Evolutionary conservation across 92 coral and sea anemone species (phyloP), one percentile per base, ranked within the genome.

Genomic region (Zoanthus sansibaricus): DNA sequence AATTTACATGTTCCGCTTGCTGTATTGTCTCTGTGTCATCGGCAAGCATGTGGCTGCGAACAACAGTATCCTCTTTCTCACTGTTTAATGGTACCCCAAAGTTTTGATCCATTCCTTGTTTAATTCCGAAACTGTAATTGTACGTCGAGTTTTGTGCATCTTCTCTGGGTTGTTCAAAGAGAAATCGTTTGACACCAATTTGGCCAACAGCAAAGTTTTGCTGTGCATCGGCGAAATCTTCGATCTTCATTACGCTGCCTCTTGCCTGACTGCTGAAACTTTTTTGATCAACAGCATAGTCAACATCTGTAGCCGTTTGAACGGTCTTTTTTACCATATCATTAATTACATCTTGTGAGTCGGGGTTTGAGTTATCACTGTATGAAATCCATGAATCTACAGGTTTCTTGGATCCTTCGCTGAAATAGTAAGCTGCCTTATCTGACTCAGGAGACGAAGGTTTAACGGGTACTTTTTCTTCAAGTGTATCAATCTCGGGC

Each of bases 281-380:
- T 51, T 46, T 21, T 7, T 67, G 85, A 25, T 66, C 52, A 30
- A 80, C 20, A 3, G 73, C 85, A 31, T 42, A 15, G 47, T 66
- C 85, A 67, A 80, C 66, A 25, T 80, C 85, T 7, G 75, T 80
- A 14, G 85, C 85, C 45, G 31, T 66, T 80, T 80, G 85, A 66
- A 80, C 85, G 47, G 61, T 64, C 15, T 21, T 80, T 42, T 64
- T 71, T 31, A 80, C 85, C 9, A 54, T 61, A 42, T 59, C 59
- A 21, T 80, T 12, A 14, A 80, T 64, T 12, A 20, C 59, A 37
- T 66, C 62, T 51, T 67, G 74, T 45, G 85, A 62, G 47, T 67
- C 61, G 66, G 74, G 61, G 58, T 51, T 49, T 21, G 85, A 11
- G 62, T 47, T 80, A 9, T 80, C 85, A 67, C 85, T 68, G 44